These are phyloP conservation scores for Sclerurus mexicanus DNA, from an alignment of 2,113 vertebrate species.

Conservation along the genomic window DNA sequence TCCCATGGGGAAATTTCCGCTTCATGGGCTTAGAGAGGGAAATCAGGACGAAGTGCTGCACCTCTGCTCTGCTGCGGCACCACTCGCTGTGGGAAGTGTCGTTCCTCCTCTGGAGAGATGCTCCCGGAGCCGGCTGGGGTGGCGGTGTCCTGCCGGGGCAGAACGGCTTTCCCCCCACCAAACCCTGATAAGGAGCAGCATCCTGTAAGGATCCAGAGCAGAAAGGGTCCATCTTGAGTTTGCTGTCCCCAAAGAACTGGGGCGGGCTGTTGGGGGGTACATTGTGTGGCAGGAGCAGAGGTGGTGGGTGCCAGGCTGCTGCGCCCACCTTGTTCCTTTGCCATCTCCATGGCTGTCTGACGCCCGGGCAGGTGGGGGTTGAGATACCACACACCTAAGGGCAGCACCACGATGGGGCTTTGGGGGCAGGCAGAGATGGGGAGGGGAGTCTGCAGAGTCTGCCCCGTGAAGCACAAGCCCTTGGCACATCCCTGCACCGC, in stretches of 20 bases:
- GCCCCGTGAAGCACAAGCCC: not conserved
- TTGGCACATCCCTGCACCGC: not conserved
- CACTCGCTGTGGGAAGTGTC: rapidly evolving
- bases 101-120: not conserved
- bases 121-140: rapidly evolving
- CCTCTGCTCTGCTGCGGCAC: constrained; percentile 9
- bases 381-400: not conserved
- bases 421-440: too few relatives aligned
- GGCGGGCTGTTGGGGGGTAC: rapidly evolving
- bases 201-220: not conserved
- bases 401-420: rapidly evolving
- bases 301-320: not conserved
- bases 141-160: not conserved
- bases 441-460: not conserved
- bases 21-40: not conserved
- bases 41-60: constrained; percentile 4
- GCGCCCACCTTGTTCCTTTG: not conserved
- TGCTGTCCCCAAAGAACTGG: not conserved
- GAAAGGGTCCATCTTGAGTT: not conserved
- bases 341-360: not conserved
- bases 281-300: not conserved
- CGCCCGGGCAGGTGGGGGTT: not conserved
- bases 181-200: not conserved
- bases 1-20: constrained; percentile 25
- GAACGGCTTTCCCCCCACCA: rapidly evolving